phyloP scores from a whole-genome alignment of 1,140 invertebrate genomes.

The Heliconius himera region DNA sequence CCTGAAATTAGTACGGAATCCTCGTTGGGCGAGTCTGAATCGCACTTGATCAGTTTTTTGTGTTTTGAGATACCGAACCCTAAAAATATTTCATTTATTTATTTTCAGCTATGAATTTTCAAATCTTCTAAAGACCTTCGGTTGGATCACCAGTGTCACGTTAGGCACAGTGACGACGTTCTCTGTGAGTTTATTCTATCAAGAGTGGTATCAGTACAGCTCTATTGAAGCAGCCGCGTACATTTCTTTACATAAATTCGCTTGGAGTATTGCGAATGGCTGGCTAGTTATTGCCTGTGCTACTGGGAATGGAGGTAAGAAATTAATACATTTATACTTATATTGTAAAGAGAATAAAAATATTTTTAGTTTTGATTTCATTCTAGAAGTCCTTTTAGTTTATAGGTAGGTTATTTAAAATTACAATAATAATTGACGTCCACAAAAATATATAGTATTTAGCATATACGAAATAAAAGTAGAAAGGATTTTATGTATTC shows the following conservation, averaged over 20 bases:
- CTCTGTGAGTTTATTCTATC: conserved; percentile 84
- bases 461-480: not conserved
- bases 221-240: conserved; percentile 84
- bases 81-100: too few species aligned
- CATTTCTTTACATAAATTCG: conserved; percentile 84
- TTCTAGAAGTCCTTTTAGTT: too few species aligned
- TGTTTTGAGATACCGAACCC: too few species aligned
- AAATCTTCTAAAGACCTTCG: conserved; percentile 76
- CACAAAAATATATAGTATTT: too few species aligned
- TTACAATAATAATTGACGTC: too few species aligned
- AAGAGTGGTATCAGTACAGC: conserved; percentile 82
- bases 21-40: too few species aligned
- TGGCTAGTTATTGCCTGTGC: conserved; percentile 88
- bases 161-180: conserved; percentile 83
- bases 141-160: conserved; percentile 82
- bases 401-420: too few species aligned
- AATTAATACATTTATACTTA: not conserved
- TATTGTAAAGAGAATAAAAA: too few species aligned
- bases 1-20: too few species aligned
- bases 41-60: too few species aligned
- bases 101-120: conserved; percentile 80
- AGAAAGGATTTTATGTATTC: not conserved
- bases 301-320: conserved; percentile 86
- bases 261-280: conserved; percentile 85
- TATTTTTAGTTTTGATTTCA: too few species aligned